These are phyloP conservation scores for Branchellion lobata DNA, from an alignment of 2,888 invertebrate genomes.

Conservation along the genomic window DNA sequence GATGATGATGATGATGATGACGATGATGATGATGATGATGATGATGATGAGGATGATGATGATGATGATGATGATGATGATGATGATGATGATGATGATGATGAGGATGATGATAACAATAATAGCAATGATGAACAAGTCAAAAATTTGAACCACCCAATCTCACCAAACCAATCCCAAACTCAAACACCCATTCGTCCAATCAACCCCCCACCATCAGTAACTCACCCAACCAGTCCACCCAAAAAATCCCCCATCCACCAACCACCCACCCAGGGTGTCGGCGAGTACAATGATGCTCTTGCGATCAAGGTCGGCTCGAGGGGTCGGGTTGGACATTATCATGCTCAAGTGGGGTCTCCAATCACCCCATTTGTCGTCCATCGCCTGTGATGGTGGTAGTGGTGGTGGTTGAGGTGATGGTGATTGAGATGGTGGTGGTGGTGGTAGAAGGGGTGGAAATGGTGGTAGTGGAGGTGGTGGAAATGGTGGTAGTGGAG, in stretches of 20 bases:
- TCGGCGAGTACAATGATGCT: conserved; percentile 70
- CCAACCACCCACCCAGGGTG: conserved; percentile 62
- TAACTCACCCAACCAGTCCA: neutral
- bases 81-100: too few species aligned
- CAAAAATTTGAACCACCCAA: too few species aligned
- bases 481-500: too few species aligned
- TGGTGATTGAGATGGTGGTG: conserved; percentile 87
- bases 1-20: too few species aligned
- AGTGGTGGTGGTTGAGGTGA: conserved; percentile 75
- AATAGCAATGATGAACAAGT: too few species aligned
- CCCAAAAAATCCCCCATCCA: neutral
- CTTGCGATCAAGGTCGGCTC: conserved; percentile 65
- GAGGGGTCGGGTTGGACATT: conserved; percentile 72
- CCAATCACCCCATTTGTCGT: conserved; percentile 76
- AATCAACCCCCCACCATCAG: neutral
- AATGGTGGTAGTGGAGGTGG: too few species aligned
- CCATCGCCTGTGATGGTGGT: conserved; percentile 67
- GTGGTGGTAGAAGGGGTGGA: conserved; percentile 68
- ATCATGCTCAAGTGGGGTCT: conserved; percentile 93
- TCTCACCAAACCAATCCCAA: too few species aligned
- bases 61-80: too few species aligned
- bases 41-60: too few species aligned
- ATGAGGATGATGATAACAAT: too few species aligned
- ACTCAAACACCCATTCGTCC: too few species aligned
- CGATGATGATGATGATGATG: too few species aligned